A percentile compares a stretch with the other conserved stretches of the same genome.
These are phyloP conservation scores for Aphaenogaster ashmeadi DNA, from an alignment of 1,140 invertebrate species.

Conservation along the genomic window DNA sequence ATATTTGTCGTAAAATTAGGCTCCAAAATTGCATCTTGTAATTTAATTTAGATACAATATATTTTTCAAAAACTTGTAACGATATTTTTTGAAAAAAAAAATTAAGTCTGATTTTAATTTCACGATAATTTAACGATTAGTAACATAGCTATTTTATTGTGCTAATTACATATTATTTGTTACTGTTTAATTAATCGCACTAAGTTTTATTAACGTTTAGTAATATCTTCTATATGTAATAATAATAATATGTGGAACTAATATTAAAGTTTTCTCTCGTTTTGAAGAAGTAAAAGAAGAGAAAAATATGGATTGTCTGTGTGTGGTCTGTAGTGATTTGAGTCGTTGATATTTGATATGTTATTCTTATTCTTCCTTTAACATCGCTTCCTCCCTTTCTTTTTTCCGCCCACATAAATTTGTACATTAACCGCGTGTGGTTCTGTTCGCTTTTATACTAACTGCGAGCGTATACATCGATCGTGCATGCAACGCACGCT, in stretches of 20 bases:
- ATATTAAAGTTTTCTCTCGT: background rate
- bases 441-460: conserved; percentile 64
- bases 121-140: background rate
- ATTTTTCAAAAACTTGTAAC: background rate
- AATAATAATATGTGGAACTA: background rate
- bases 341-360: background rate
- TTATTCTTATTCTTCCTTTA: background rate
- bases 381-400: background rate
- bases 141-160: background rate
- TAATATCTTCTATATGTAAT: background rate
- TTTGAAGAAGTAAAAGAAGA: background rate
- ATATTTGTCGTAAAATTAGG: background rate
- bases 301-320: background rate
- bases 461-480: conserved; percentile 53
- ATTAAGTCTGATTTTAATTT: background rate
- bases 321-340: background rate
- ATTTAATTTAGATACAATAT: background rate
- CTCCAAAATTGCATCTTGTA: background rate
- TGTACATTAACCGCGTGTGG: conserved; percentile 31
- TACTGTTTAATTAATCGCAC: background rate
- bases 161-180: background rate
- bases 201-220: background rate
- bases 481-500: conserved; percentile 52
- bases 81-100: background rate
- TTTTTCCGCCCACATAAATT: conserved; percentile 75